Evolutionary conservation across 1,140 invertebrate genomes (phyloP).

Genomic region (Acromyrmex echinatior): DNA sequence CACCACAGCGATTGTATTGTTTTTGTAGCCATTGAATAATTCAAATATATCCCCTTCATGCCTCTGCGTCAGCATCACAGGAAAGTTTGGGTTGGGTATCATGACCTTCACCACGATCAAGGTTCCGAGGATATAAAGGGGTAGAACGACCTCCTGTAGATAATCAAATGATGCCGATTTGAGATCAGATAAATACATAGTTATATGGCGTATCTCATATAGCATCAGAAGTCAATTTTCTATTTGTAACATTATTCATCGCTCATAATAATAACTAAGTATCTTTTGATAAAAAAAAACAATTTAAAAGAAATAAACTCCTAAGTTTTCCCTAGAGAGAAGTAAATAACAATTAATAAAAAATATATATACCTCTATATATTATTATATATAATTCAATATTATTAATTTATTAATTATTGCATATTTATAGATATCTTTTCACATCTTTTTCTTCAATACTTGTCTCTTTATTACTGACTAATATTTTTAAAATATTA

Average conservation of each 20-base stretch:
- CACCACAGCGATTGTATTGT: slow-evolving; percentile 90
- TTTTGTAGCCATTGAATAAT: slow-evolving; percentile 88
- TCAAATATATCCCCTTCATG: slow-evolving; percentile 88
- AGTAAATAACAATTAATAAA: neutral
- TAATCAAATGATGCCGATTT: slow-evolving; percentile 69
- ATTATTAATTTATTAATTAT: slow-evolving; percentile 13
- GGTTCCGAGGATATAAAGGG: slow-evolving; percentile 91
- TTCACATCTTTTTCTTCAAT: neutral
- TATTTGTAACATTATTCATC: neutral
- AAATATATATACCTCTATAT: neutral
- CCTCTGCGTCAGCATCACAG: slow-evolving; percentile 88
- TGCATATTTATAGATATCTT: neutral
- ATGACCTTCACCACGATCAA: slow-evolving; percentile 91
- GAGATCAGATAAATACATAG: slow-evolving; percentile 11
- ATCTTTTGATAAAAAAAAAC: neutral
- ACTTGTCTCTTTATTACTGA: neutral
- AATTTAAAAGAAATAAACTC: neutral
- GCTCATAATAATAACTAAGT: neutral
- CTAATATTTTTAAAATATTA: neutral
- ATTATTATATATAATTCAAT: neutral
- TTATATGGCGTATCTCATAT: neutral
- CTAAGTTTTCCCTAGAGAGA: neutral
- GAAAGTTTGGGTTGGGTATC: slow-evolving; percentile 92
- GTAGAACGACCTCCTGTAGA: slow-evolving; percentile 91
- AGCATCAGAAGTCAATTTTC: neutral